phyloP scores from a whole-genome alignment of 2,888 invertebrate species.

The Lochmaea capreae region DNA sequence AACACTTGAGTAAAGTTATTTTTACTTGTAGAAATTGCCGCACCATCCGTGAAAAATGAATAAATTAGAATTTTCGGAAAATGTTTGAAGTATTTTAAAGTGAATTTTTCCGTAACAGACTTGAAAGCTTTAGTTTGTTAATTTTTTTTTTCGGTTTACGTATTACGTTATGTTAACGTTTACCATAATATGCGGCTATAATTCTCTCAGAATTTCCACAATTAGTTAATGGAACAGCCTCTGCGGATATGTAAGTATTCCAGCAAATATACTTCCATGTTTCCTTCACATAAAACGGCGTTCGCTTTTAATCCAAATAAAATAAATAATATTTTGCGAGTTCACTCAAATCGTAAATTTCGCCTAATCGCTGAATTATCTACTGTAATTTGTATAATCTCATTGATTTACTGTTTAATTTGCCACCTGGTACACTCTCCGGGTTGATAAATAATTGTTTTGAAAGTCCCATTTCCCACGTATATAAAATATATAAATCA shows the following conservation, averaged over 20 bases:
- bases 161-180: conserved; percentile 3
- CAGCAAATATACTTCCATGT: conserved; percentile 26
- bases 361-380: conserved; percentile 43
- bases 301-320: conserved; percentile 37
- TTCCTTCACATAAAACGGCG: conserved; percentile 16
- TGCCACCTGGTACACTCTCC: conserved; percentile 44
- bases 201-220: conserved; percentile 30
- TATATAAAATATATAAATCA: background rate
- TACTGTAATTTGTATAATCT: conserved; percentile 47
- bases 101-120: too few species aligned
- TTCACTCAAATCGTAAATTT: conserved; percentile 42
- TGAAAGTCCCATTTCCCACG: conserved; percentile 11
- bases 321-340: conserved; percentile 39
- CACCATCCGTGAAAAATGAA: too few species aligned
- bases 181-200: conserved; percentile 27
- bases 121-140: background rate
- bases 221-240: conserved; percentile 30
- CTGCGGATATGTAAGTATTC: conserved; percentile 33
- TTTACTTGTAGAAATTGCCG: too few species aligned
- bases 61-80: too few species aligned
- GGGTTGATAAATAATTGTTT: conserved; percentile 40
- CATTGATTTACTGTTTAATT: conserved; percentile 49
- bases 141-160: background rate
- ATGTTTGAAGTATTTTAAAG: too few species aligned
- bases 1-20: too few species aligned